phyloP scores from a whole-genome alignment of 2,113 vertebrate species.

The Bubalus kerabau region DNA sequence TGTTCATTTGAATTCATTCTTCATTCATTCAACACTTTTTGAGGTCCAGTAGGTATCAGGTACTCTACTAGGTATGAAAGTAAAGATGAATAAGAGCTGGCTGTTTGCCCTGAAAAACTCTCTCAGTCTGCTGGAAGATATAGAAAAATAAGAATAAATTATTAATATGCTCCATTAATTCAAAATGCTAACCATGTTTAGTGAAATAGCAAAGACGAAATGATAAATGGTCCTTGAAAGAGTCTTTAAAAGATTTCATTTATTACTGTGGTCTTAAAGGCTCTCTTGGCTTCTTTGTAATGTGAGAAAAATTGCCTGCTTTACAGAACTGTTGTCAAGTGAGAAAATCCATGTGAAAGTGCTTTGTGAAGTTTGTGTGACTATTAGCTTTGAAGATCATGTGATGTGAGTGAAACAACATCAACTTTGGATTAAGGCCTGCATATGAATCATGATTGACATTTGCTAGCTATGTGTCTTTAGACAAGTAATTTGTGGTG shows the following conservation, averaged over 20 bases:
- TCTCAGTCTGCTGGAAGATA: background rate
- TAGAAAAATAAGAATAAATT: background rate
- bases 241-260: background rate
- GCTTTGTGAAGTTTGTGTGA: constrained; percentile 19
- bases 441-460: constrained; percentile 3
- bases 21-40: constrained; percentile 19
- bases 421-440: constrained; percentile 35
- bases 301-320: constrained; percentile 31
- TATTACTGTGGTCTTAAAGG: background rate
- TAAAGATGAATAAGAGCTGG: background rate
- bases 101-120: background rate
- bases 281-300: background rate
- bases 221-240: background rate
- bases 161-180: background rate
- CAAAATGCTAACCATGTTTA: background rate
- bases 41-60: background rate
- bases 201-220: background rate
- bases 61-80: background rate
- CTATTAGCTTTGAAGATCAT: constrained; percentile 12
- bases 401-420: background rate
- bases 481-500: constrained; percentile 16
- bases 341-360: constrained; percentile 31
- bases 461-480: background rate
- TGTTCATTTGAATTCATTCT: constrained; percentile 10
- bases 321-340: constrained; percentile 31